Evolutionary conservation across 1,140 invertebrate species (phyloP).

Genomic region (Oreohelix idahoensis): DNA sequence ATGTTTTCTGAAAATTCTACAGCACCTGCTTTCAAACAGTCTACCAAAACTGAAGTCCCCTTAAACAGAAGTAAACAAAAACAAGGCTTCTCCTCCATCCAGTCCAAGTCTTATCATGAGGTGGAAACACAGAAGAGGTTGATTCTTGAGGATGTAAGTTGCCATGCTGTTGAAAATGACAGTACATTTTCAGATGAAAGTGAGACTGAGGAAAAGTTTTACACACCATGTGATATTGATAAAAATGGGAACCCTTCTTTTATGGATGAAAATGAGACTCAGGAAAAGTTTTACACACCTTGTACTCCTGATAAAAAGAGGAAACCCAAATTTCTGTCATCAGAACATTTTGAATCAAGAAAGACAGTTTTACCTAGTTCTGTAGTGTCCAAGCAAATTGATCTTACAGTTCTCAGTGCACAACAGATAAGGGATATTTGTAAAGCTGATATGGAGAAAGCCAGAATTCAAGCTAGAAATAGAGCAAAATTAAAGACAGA

Average conservation of each 20-base stretch:
- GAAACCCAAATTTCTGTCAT: background rate
- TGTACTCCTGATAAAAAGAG: slow-evolving; percentile 54
- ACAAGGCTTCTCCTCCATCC: too few species aligned
- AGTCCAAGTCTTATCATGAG: background rate
- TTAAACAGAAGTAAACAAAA: too few species aligned
- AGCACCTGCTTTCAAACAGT: too few species aligned
- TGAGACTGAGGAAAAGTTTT: background rate
- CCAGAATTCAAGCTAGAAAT: background rate
- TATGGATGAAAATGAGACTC: slow-evolving; percentile 63
- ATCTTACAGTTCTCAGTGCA: background rate
- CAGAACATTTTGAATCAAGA: background rate
- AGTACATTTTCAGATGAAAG: background rate
- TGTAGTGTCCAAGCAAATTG: background rate
- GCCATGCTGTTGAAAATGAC: background rate
- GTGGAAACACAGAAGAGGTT: background rate
- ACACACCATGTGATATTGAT: background rate
- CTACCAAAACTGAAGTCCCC: too few species aligned
- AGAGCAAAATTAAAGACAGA: background rate
- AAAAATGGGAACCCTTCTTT: slow-evolving; percentile 65
- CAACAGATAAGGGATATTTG: background rate
- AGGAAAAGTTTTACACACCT: slow-evolving; percentile 63
- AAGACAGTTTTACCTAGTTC: background rate
- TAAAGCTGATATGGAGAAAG: background rate
- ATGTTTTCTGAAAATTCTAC: too few species aligned
- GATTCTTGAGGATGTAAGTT: background rate